Evolutionary conservation across 2,113 vertebrate genomes (phyloP).

Genomic region (Bos taurus): DNA sequence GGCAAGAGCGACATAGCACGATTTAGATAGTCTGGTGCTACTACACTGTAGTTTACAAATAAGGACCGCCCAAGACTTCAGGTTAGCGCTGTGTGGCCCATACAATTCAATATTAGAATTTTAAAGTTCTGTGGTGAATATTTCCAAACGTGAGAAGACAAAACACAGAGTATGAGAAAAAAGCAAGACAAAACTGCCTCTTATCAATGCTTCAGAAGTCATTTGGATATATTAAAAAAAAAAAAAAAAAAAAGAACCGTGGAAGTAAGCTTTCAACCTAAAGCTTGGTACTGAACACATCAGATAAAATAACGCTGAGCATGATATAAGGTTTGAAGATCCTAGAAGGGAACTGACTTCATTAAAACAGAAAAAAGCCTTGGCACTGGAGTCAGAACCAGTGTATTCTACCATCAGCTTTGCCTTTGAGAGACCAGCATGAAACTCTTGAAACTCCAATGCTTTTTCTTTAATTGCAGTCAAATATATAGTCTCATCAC

Average conservation of each 20-base stretch:
- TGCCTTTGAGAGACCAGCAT: background rate
- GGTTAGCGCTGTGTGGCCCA: background rate
- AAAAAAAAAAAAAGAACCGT: background rate
- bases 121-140: background rate
- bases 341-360: background rate
- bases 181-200: background rate
- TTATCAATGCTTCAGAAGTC: background rate
- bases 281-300: background rate
- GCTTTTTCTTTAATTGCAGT: background rate
- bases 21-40: background rate
- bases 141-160: background rate
- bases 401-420: background rate
- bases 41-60: background rate
- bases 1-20: background rate
- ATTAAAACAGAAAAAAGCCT: background rate
- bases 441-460: background rate
- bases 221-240: background rate
- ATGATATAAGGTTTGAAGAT: background rate
- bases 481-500: background rate
- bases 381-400: background rate
- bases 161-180: background rate
- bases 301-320: background rate
- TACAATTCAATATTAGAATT: background rate
- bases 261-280: background rate
- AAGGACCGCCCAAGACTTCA: background rate